These are phyloP conservation scores for Paramormyrops kingsleyae DNA, from an alignment of 2,113 vertebrate species.

Conservation along the genomic window DNA sequence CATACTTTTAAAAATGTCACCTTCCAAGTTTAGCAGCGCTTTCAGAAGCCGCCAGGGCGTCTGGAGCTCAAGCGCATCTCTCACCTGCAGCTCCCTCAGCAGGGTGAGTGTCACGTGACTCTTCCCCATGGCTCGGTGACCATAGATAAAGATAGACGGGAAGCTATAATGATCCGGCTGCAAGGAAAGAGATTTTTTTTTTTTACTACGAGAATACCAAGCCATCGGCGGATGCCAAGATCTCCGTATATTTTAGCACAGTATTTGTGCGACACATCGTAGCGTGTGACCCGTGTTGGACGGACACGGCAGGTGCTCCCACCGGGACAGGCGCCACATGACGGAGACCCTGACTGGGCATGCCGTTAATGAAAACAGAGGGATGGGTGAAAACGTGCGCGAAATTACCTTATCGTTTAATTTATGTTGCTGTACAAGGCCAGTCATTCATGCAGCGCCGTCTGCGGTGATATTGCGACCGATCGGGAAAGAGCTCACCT, in stretches of 20 bases:
- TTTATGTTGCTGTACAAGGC: background rate
- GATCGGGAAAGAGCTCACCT: constrained; percentile 58
- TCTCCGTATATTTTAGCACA: background rate
- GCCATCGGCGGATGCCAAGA: background rate
- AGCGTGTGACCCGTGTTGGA: background rate
- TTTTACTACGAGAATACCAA: background rate
- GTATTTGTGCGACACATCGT: background rate
- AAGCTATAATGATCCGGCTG: constrained; percentile 84
- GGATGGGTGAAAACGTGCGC: background rate
- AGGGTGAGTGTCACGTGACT: constrained; percentile 80
- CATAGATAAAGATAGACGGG: constrained; percentile 88
- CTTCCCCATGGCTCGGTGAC: constrained; percentile 88
- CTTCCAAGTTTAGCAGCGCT: background rate
- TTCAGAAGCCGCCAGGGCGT: background rate
- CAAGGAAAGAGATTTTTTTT: constrained; percentile 13
- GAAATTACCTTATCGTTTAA: background rate
- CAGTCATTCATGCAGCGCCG: background rate
- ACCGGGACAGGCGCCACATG: background rate
- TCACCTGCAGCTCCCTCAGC: constrained; percentile 81
- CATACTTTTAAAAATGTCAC: background rate
- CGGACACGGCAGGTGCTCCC: background rate
- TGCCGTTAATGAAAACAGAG: background rate
- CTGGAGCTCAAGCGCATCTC: constrained; percentile 22
- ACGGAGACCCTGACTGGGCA: background rate
- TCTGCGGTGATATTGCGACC: background rate